phyloP scores from a whole-genome alignment of 1,140 invertebrate genomes.

The Halictus rubicundus region DNA sequence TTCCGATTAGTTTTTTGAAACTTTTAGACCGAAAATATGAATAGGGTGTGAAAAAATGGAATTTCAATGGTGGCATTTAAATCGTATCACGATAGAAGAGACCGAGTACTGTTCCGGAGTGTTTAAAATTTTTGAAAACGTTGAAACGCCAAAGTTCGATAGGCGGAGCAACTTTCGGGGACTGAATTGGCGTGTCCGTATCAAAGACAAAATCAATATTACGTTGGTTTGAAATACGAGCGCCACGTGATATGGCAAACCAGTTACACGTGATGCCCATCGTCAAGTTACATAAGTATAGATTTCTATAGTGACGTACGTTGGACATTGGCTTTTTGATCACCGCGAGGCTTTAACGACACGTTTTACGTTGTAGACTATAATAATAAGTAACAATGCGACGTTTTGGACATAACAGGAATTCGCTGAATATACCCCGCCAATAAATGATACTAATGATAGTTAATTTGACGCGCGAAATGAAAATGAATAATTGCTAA shows the following conservation, averaged over 20 bases:
- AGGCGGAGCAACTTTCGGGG: constrained; percentile 16
- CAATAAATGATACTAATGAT: neutral
- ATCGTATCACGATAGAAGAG: too few species aligned
- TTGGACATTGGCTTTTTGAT: constrained; percentile 52
- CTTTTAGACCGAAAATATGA: too few species aligned
- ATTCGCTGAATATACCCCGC: neutral
- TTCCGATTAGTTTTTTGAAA: too few species aligned
- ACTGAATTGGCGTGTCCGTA: constrained; percentile 43
- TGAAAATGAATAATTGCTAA: neutral
- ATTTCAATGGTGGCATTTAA: too few species aligned
- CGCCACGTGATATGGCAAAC: constrained; percentile 64
- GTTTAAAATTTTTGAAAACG: neutral
- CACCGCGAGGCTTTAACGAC: constrained; percentile 16
- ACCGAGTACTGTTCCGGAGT: neutral
- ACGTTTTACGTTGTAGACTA: constrained; percentile 12
- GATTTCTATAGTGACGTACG: constrained; percentile 52
- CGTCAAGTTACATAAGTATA: constrained; percentile 61
- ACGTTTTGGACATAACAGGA: neutral
- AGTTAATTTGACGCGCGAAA: neutral
- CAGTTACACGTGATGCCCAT: constrained; percentile 62
- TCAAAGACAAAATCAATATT: constrained; percentile 66
- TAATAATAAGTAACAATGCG: too few species aligned
- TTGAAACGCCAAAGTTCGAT: neutral
- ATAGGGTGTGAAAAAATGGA: too few species aligned
- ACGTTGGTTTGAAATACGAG: constrained; percentile 64